Base-by-base conservation (phyloP, 1,140 invertebrate genomes). In the Drosophila tsacasi region DNA sequence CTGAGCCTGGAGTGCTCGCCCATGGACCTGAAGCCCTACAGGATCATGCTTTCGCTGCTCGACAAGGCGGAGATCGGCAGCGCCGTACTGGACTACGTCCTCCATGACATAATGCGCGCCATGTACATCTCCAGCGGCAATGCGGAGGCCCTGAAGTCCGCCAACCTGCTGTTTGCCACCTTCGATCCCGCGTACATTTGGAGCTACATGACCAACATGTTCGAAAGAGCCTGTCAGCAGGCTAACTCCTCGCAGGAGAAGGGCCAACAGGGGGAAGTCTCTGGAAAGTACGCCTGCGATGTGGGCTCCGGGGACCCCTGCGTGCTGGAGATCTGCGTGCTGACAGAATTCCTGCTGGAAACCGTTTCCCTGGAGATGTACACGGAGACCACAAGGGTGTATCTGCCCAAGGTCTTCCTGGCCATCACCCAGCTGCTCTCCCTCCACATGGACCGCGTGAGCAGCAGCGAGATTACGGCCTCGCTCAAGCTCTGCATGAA, bases 1-100 rank as follows among this genome's bases (percentile, higher is more conserved):
- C 93, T 94, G 59, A 94, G 95, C 46, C 94, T 94, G 55, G 93
- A 94, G 15, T 94, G 95, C 76, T 93, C 93, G 63, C 94, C 94
- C 15, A 94, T 95, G 63, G 96, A 97, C 91, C 93, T 98, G 27
- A 96, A 96, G 91, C 96, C 97, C 7, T 99, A 98, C 92, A 94
- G 97, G 75, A 95, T 99, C 57, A 93, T 99, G 64, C 96, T 98
- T 9, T 98, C 97, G 40, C 93, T 99, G 35, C 93, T 99, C 25
- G 98, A 99, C 92, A 97, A 98, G 93, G 96, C 96, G 42, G 97
- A 98, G 93, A 97, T 99, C 62, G 97, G 97, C 13, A 95, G 96
- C 50, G 95, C 96, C 12, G 97, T 99, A 76, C 92, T 98, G 55
- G 97, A 98, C 86, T 96, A 96, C 93, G 96, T 98, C 65, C 94